Percentiles rank a stretch among this genome's conserved stretches.
Conservation (phyloP, 2,113 vertebrate genomes). For the Propithecus coquereli region DNA sequence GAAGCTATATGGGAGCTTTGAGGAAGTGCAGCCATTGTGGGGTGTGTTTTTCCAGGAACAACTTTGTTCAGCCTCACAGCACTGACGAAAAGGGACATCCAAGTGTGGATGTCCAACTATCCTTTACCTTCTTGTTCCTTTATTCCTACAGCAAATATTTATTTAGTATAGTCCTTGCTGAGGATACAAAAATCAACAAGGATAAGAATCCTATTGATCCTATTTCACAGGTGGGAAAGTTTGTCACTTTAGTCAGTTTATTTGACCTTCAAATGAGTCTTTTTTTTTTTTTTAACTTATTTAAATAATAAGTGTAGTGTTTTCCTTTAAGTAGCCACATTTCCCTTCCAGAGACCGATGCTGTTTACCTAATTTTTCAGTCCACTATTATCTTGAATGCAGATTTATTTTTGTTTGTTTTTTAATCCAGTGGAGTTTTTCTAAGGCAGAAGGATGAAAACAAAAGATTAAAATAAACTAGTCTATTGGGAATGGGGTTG, state of each 20-base stretch:
- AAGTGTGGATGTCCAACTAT: no score
- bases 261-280: neutral
- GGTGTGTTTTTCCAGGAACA: neutral
- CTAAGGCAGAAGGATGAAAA: neutral
- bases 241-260: neutral
- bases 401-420: neutral
- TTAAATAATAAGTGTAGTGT: constrained; percentile 10
- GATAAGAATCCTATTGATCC: neutral
- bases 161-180: neutral
- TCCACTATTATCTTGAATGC: neutral
- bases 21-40: neutral
- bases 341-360: neutral
- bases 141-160: neutral
- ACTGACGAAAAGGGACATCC: neutral
- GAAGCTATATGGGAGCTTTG: neutral
- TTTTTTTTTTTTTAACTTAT: neutral
- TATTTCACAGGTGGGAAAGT: neutral
- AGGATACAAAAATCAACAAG: neutral
- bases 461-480: neutral
- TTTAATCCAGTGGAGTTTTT: neutral
- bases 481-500: neutral
- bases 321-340: neutral
- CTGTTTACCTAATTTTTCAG: neutral
- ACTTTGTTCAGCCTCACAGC: neutral
- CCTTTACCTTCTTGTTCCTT: neutral